phyloP scores from a whole-genome alignment of 1,140 invertebrate species.

The Sinonovacula constricta region DNA sequence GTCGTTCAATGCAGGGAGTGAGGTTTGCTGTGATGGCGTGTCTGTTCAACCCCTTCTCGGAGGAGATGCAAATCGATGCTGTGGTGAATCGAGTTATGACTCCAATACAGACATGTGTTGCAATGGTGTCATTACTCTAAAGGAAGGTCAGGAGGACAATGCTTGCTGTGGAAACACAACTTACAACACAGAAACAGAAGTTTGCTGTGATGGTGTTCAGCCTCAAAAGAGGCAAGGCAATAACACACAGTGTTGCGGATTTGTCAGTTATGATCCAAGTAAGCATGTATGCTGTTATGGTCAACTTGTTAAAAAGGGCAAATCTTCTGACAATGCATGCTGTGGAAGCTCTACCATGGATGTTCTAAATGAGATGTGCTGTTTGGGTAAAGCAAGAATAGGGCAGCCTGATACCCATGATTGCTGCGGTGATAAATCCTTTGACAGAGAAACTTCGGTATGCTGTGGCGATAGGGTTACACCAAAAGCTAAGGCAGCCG shows the following conservation, averaged over 20 bases:
- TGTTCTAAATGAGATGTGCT: conserved; percentile 2
- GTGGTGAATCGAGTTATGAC: conserved; percentile 10
- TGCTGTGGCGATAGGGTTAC: background rate
- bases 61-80: background rate
- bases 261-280: conserved; percentile 9
- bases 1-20: background rate
- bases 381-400: background rate
- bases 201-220: conserved; percentile 23
- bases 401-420: background rate
- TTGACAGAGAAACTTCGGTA: background rate
- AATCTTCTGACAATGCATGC: conserved; percentile 7
- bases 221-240: conserved; percentile 12
- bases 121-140: background rate
- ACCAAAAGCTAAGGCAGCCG: background rate
- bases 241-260: conserved; percentile 22
- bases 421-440: background rate
- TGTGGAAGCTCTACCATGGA: conserved; percentile 19
- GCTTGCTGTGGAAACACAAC: conserved; percentile 39
- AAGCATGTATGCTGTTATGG: conserved; percentile 18
- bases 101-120: conserved; percentile 15
- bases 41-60: conserved; percentile 1
- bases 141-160: conserved; percentile 6
- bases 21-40: conserved; percentile 18
- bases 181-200: conserved; percentile 4
- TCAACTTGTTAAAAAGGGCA: conserved; percentile 3